Evolutionary conservation across 2,113 vertebrate species (phyloP).

Genomic region (Hucho hucho): DNA sequence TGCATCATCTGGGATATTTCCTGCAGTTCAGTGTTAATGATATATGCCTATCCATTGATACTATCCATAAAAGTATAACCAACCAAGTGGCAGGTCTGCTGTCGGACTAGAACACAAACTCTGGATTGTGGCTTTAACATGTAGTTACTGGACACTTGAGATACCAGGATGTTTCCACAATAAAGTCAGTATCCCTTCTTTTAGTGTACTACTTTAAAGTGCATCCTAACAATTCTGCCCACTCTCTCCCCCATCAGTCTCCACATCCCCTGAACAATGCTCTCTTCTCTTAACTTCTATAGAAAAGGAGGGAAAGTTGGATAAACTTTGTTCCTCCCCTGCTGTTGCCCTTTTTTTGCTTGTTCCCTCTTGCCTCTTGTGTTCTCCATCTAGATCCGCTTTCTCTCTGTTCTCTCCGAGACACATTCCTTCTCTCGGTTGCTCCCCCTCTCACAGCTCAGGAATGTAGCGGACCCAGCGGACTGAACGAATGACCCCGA

Average conservation of each 20-base stretch:
- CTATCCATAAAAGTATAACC: no score
- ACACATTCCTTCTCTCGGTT: conserved; percentile 75
- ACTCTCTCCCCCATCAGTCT: conserved; percentile 48
- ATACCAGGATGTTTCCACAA: no score
- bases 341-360: conserved; percentile 44
- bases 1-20: no score
- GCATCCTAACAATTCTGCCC: conserved; percentile 13
- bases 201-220: background rate
- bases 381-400: conserved; percentile 61
- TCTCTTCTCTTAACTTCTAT: conserved; percentile 3
- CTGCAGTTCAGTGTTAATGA: no score
- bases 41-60: no score
- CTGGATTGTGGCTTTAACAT: no score
- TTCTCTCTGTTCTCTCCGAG: conserved; percentile 30
- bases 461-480: conserved; percentile 80
- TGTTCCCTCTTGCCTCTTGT: conserved; percentile 75
- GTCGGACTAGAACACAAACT: no score
- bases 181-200: background rate
- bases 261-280: conserved; percentile 24
- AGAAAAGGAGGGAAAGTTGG: no score
- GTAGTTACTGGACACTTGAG: no score
- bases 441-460: conserved; percentile 74
- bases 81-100: no score
- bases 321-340: conserved; percentile 11
- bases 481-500: conserved; percentile 82